Evolutionary conservation across 2,113 vertebrate species (phyloP).

Genomic region (Callipepla squamata): DNA sequence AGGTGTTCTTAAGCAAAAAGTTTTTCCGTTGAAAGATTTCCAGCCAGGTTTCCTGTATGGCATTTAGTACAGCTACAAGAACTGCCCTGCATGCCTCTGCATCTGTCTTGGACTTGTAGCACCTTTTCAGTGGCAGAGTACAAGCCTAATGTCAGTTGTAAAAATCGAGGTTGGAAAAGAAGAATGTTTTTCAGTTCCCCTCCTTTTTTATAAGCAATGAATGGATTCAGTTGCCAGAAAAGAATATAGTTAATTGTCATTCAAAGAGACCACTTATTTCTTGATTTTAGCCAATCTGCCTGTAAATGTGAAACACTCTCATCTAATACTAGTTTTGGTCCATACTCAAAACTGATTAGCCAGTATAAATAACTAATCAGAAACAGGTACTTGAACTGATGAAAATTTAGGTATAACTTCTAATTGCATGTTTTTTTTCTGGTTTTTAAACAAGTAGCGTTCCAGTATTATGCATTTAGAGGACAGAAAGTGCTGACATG

Average conservation of each 20-base stretch:
- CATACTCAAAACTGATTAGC: background rate
- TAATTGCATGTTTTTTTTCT: background rate
- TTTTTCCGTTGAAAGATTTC: background rate
- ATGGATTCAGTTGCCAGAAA: background rate
- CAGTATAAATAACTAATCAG: background rate
- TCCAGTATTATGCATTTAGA: background rate
- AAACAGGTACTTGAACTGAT: background rate
- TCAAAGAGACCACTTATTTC: background rate
- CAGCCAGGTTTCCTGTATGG: background rate
- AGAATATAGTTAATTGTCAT: background rate
- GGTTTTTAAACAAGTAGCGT: background rate
- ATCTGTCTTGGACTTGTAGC: background rate
- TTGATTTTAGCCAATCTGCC: background rate
- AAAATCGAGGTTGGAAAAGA: background rate
- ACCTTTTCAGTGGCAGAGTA: background rate
- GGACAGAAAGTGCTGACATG: background rate
- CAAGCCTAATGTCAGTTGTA: background rate
- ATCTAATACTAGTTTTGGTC: background rate
- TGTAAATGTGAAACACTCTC: background rate
- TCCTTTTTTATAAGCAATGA: background rate
- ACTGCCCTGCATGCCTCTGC: background rate
- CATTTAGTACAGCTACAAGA: background rate
- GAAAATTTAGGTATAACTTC: background rate
- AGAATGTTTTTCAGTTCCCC: background rate
- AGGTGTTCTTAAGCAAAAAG: background rate